Percentiles rank a stretch among this genome's conserved stretches.
Conservation (phyloP, 1,140 invertebrate species). For the Melitaea cinxia region DNA sequence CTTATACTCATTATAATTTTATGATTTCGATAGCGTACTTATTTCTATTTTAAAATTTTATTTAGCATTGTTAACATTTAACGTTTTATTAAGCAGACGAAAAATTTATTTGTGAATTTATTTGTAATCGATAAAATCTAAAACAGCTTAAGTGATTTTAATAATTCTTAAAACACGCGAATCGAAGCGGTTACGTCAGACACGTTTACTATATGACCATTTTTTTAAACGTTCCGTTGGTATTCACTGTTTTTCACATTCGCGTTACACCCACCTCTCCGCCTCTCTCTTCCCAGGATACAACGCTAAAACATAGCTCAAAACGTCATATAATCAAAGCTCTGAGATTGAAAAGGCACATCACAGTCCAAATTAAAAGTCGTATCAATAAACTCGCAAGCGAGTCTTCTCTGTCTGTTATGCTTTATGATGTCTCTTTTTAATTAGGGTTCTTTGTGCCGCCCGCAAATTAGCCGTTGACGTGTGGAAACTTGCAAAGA, state of each 20-base stretch:
- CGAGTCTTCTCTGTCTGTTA: slow-evolving; percentile 20
- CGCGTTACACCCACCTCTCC: not conserved
- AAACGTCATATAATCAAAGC: slow-evolving; percentile 22
- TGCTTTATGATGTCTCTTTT: slow-evolving; percentile 46
- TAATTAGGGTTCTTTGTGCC: slow-evolving; percentile 48
- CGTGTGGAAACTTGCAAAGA: slow-evolving; percentile 39
- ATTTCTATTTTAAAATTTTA: too few species aligned
- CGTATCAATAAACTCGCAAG: slow-evolving; percentile 41
- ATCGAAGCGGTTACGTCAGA: too few species aligned
- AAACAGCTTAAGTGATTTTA: too few species aligned
- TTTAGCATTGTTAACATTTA: too few species aligned
- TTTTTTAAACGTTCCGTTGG: too few species aligned
- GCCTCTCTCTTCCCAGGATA: not conserved
- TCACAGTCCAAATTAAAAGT: slow-evolving; percentile 29
- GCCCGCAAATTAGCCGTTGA: slow-evolving; percentile 45
- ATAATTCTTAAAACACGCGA: too few species aligned
- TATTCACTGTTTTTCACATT: not conserved
- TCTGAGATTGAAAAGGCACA: slow-evolving; percentile 16
- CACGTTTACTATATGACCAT: too few species aligned
- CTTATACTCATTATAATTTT: too few species aligned
- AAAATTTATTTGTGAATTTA: too few species aligned
- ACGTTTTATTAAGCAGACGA: too few species aligned
- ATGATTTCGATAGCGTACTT: too few species aligned
- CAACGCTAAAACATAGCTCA: not conserved
- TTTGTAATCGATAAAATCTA: too few species aligned